Conservation (phyloP, 2,113 vertebrate genomes). For the Furnarius figulus region DNA sequence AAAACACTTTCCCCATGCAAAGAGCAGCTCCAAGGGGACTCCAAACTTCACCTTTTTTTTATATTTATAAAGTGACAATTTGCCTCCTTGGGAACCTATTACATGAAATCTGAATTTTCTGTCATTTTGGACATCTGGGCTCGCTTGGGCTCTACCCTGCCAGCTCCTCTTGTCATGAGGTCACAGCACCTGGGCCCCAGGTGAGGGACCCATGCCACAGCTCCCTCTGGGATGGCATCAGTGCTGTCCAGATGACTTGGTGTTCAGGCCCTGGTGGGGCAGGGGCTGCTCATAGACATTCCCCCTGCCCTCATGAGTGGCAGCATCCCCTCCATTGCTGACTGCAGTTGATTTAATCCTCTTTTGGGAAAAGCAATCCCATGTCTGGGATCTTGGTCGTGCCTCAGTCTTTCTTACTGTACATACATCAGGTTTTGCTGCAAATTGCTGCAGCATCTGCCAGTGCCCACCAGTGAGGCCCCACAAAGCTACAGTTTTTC, state of each 20-base stretch:
- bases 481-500: background rate
- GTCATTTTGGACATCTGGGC: background rate
- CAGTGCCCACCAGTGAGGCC: background rate
- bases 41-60: background rate
- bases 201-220: rapidly evolving
- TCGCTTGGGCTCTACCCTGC: background rate
- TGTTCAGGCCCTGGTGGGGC: rapidly evolving
- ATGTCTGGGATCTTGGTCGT: too few relatives aligned
- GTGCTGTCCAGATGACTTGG: rapidly evolving
- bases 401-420: background rate
- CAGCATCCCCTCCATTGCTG: background rate
- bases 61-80: background rate
- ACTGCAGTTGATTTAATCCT: background rate
- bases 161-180: background rate
- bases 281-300: background rate
- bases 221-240: background rate
- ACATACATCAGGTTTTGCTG: background rate
- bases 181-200: background rate
- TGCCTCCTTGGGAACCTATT: background rate
- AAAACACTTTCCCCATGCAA: background rate
- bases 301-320: rapidly evolving
- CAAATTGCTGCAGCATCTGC: background rate
- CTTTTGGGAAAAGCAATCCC: background rate
- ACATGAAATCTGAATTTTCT: background rate
- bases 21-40: background rate